Evolutionary conservation across 2,113 vertebrate species (phyloP).

Genomic region (Chloropsis hardwickii): DNA sequence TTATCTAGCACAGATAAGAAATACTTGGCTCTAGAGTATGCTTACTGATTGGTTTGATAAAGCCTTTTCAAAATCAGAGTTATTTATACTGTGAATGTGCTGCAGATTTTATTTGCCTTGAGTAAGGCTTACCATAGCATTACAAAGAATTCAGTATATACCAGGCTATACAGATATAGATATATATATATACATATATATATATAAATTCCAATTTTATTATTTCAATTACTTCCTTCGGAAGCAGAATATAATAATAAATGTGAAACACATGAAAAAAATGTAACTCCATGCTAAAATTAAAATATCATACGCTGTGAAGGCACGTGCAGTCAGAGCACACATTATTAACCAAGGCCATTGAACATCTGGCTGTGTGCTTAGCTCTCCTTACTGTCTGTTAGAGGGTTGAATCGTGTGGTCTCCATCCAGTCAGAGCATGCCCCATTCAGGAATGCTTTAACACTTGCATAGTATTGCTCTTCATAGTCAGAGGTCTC

Average conservation of each 20-base stretch:
- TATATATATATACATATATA: neutral
- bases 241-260: neutral
- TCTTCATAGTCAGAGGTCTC: conserved; percentile 78
- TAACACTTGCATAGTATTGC: conserved; percentile 82
- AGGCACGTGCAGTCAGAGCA: neutral
- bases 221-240: neutral
- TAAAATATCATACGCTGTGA: neutral
- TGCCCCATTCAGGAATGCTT: conserved; percentile 45
- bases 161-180: neutral
- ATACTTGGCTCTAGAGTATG: neutral
- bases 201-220: neutral
- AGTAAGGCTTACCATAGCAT: neutral
- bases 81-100: neutral
- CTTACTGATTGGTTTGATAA: neutral
- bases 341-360: neutral
- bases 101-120: neutral
- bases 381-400: conserved; percentile 82
- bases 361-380: neutral
- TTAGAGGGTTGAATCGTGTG: conserved; percentile 78
- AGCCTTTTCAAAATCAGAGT: neutral
- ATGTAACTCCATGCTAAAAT: neutral
- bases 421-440: conserved; percentile 80
- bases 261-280: neutral
- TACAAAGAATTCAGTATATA: neutral
- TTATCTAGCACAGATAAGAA: neutral